phyloP scores from a whole-genome alignment of 2,797 vertebrate species.

The Chrysolophus pictus region DNA sequence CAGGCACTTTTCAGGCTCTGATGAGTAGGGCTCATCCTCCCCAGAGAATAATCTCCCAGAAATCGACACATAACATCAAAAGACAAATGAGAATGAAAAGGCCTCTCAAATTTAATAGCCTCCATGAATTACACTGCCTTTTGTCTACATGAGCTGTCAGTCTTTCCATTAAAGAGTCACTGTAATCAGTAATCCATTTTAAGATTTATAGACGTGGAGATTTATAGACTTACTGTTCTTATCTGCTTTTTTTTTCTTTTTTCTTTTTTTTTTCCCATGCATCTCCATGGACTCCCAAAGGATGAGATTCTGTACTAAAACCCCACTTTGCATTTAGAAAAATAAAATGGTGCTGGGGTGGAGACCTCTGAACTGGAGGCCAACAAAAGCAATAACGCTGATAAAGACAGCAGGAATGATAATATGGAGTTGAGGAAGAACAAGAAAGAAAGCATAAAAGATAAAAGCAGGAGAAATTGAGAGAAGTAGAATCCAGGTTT shows the following conservation, averaged over 20 bases:
- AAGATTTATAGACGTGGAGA: constrained; percentile 56
- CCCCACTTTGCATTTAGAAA: neutral
- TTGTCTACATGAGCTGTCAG: constrained; percentile 48
- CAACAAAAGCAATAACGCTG: constrained; percentile 19
- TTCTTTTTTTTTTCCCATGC: neutral
- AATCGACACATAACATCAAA: constrained; percentile 47
- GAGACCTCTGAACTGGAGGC: neutral
- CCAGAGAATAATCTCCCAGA: constrained; percentile 45
- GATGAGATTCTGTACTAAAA: neutral
- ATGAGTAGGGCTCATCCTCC: constrained; percentile 34
- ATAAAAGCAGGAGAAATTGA: constrained; percentile 2
- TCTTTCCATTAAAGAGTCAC: constrained; percentile 69
- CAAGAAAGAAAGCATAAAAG: constrained; percentile 8
- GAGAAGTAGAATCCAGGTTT: neutral
- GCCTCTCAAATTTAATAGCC: constrained; percentile 65
- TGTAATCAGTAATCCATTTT: constrained; percentile 62
- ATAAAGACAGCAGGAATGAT: constrained; percentile 31
- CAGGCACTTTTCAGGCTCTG: neutral
- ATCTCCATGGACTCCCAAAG: neutral
- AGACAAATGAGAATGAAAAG: constrained; percentile 68
- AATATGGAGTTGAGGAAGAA: neutral
- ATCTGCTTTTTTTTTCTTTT: neutral
- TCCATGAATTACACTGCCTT: constrained; percentile 69
- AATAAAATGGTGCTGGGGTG: neutral
- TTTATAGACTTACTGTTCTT: constrained; percentile 62